Evolutionary conservation across 2,888 invertebrate genomes (phyloP).

Genomic region (Spodoptera exigua): DNA sequence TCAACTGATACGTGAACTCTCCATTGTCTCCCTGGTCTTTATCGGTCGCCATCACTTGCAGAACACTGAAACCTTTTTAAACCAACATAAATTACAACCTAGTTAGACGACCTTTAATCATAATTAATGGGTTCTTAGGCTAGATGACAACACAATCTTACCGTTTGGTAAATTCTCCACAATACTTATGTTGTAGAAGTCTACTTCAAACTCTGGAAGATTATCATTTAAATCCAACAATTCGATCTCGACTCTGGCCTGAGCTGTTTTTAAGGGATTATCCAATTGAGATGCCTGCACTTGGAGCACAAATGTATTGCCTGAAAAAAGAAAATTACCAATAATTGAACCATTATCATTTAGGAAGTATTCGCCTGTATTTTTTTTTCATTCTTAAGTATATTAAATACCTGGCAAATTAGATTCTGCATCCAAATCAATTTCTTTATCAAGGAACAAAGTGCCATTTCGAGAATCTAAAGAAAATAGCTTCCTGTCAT

Average conservation of each 20-base stretch:
- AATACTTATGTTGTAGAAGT: conserved; percentile 97
- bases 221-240: conserved; percentile 95
- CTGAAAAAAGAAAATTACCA: conserved; percentile 63
- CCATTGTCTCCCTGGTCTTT: conserved; percentile 96
- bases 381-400: no score
- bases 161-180: conserved; percentile 97
- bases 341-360: not conserved
- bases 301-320: conserved; percentile 93
- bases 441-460: conserved; percentile 93
- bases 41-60: conserved; percentile 93
- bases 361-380: no score
- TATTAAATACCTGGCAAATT: conserved; percentile 89
- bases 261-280: conserved; percentile 93
- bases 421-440: conserved; percentile 94
- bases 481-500: conserved; percentile 93
- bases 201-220: conserved; percentile 95
- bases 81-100: not conserved
- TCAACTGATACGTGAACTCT: conserved; percentile 94
- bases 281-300: conserved; percentile 94
- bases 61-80: conserved; percentile 85
- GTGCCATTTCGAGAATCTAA: conserved; percentile 93
- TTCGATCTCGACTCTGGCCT: conserved; percentile 93
- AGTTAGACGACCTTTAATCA: not conserved
- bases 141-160: conserved; percentile 60
- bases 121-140: not conserved